Base-by-base conservation (phyloP, 2,888 invertebrate species). In the Dryococelus australis region DNA sequence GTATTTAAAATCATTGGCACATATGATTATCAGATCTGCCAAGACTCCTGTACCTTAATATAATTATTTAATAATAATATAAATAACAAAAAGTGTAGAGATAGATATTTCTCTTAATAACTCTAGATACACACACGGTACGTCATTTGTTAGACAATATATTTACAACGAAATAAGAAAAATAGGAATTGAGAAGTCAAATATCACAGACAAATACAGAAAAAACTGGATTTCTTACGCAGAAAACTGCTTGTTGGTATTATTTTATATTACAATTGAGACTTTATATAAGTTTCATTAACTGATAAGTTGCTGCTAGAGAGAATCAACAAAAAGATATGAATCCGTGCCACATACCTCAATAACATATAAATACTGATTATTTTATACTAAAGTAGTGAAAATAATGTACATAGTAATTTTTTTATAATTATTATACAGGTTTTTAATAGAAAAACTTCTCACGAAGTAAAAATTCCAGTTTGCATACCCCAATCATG, bases 161-260 rank as follows among this genome's bases (percentile, higher is more conserved):
- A 16, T 65, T 65, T 65, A 65, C 65, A 65, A n/a, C 8, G n/a
- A 65, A 65, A 65, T 65, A n/a, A 65, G n/a, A 65, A 9, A 10
- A 20, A 65, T 65, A 65, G 65, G 65, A 65, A 65, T 65, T 65
- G 20, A 65, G n/a, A 65, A 65, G 65, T 65, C 65, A 65, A 13
- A n/a, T 65, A 65, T 65, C 65, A 65, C 65, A 65, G 65, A 65
- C 65, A 65, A n/a, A 65, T 65, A 65, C 65, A 65, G 65, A 65
- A 9, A 65, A 51, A 65, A 65, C 0, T n/a, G 65, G 8, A 20
- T 65, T 10, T 65, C 20, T 65, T 65, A 16, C 1, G 65, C 16
- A 65, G 24, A 65, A 65, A 65, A 65, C 0, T 65, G 24, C n/a
- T 65, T 16, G 5, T 65, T 16, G 16, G 65, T 20, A 65, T 65